Percentiles rank a stretch among this genome's conserved stretches.
Evolutionary conservation across 2,113 vertebrate genomes (phyloP).

Genomic region (Nycticorax nycticorax): DNA sequence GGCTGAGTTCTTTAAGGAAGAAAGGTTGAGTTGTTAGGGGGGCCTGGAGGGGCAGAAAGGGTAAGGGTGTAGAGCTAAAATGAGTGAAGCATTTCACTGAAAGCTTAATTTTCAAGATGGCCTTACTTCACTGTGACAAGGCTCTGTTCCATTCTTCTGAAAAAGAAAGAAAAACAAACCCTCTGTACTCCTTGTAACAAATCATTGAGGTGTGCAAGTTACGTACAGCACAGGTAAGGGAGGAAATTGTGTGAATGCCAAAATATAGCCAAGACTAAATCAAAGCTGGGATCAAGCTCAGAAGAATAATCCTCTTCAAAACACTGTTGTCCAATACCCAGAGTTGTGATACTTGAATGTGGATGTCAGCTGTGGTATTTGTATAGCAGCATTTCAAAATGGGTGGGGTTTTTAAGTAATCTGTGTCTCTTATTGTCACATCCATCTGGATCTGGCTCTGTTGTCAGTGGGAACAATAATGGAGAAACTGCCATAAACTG

Average conservation of each 20-base stretch:
- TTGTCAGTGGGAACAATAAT: neutral
- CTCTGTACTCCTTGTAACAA: neutral
- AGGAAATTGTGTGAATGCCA: neutral
- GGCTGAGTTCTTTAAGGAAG: neutral
- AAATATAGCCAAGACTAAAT: neutral
- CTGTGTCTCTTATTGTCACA: neutral
- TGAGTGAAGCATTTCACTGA: neutral
- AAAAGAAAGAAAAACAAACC: neutral
- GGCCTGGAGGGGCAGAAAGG: neutral
- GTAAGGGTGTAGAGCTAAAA: neutral
- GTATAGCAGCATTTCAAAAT: neutral
- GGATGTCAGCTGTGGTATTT: neutral
- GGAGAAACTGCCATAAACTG: neutral
- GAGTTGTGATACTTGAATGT: neutral
- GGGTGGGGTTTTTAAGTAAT: neutral
- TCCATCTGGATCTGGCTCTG: neutral
- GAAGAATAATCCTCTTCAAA: neutral
- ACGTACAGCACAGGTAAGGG: neutral
- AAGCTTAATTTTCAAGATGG: neutral
- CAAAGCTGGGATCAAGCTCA: neutral
- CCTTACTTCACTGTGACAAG: neutral
- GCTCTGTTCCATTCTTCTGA: neutral
- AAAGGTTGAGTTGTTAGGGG: neutral
- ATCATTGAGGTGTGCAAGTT: neutral
- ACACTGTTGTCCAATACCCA: neutral